These are phyloP conservation scores for Panthera leo DNA, from an alignment of 2,113 vertebrate genomes.

Conservation along the genomic window DNA sequence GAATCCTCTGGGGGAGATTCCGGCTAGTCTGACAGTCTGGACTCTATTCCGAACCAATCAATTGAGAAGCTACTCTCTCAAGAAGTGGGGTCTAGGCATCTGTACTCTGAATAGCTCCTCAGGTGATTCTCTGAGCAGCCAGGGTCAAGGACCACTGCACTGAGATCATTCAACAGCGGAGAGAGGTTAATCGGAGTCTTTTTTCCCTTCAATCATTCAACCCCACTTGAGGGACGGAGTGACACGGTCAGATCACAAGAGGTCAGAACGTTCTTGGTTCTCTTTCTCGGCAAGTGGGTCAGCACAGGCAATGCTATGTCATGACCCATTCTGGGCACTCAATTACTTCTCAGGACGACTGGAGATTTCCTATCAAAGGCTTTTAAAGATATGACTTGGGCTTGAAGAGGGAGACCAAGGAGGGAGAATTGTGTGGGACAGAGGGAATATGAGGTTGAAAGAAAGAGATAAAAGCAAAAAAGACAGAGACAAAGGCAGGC, in stretches of 20 bases:
- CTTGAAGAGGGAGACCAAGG: neutral
- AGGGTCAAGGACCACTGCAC: neutral
- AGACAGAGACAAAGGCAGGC: slow-evolving; percentile 55
- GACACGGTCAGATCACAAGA: neutral
- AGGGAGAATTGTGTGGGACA: slow-evolving; percentile 2
- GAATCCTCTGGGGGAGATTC: neutral
- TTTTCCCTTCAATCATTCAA: neutral
- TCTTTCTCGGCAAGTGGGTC: slow-evolving; percentile 23
- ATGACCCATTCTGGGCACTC: slow-evolving; percentile 2
- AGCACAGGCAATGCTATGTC: neutral
- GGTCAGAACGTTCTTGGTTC: slow-evolving; percentile 44
- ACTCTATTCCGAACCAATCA: neutral
- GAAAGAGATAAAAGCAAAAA: slow-evolving; percentile 46
- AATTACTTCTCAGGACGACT: slow-evolving; percentile 32
- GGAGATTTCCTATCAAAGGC: neutral
- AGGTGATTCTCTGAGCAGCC: neutral
- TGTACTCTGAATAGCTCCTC: neutral
- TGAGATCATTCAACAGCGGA: neutral
- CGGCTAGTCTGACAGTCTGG: neutral
- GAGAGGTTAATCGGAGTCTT: slow-evolving; percentile 44
- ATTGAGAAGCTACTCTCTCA: slow-evolving; percentile 28
- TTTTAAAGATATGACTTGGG: slow-evolving; percentile 5
- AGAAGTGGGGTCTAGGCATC: neutral
- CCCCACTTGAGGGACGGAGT: neutral
- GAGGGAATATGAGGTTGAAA: slow-evolving; percentile 43